A percentile compares a stretch with the other conserved stretches of the same genome.
These are phyloP conservation scores for Drosophila prosaltans DNA, from an alignment of 1,140 invertebrate species.

Conservation along the genomic window DNA sequence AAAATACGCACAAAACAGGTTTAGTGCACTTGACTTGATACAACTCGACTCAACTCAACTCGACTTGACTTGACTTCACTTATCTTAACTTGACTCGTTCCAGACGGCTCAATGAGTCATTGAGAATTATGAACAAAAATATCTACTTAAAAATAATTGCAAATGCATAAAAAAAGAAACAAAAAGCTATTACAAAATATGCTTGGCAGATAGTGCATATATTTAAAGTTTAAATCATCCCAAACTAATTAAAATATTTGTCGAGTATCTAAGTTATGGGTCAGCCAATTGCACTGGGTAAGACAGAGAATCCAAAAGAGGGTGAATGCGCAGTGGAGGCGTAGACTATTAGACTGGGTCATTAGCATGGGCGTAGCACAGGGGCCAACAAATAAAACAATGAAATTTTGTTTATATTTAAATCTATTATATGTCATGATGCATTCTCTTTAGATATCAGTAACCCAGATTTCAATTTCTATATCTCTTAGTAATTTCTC, in stretches of 20 bases:
- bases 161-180: slow-evolving; percentile 11
- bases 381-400: too few relatives aligned
- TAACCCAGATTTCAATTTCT: too few relatives aligned
- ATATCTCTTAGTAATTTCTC: too few relatives aligned
- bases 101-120: background rate
- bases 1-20: slow-evolving; percentile 49
- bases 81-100: slow-evolving; percentile 61
- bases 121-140: background rate
- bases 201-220: slow-evolving; percentile 24
- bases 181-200: background rate
- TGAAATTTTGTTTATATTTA: too few relatives aligned
- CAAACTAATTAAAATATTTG: slow-evolving; percentile 50
- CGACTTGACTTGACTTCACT: slow-evolving; percentile 65
- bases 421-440: too few relatives aligned
- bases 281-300: slow-evolving; percentile 34
- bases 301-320: background rate
- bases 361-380: slow-evolving; percentile 1
- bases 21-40: slow-evolving; percentile 66
- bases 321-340: background rate
- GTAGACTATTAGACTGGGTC: slow-evolving; percentile 9
- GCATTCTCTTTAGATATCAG: too few relatives aligned
- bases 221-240: slow-evolving; percentile 33
- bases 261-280: slow-evolving; percentile 39
- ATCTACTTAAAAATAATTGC: slow-evolving; percentile 13
- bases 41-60: slow-evolving; percentile 41